Evolutionary conservation across 2,888 invertebrate species (phyloP).

Genomic region (Pyrrhia umbra): DNA sequence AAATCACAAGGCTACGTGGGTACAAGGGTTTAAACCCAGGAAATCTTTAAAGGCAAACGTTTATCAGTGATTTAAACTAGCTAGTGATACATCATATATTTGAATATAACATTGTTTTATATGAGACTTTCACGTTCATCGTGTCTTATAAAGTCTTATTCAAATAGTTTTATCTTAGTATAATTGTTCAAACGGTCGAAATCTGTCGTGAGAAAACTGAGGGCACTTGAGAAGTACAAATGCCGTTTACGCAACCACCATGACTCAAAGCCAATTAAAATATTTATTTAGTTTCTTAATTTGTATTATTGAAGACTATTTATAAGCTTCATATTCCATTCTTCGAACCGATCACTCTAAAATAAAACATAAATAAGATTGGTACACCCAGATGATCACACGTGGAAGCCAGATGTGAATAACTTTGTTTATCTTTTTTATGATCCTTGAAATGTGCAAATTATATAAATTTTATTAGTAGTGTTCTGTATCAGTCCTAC

Average conservation of each 20-base stretch:
- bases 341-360: conserved; percentile 20
- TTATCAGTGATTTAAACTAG: conserved; percentile 29
- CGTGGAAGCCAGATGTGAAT: conserved; percentile 55
- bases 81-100: conserved; percentile 36
- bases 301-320: conserved; percentile 33
- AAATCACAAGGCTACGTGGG: conserved; percentile 15
- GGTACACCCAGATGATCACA: conserved; percentile 28
- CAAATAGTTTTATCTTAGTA: conserved; percentile 33
- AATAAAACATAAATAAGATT: conserved; percentile 25
- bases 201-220: conserved; percentile 33
- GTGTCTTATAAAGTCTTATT: conserved; percentile 11
- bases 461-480: conserved; percentile 53
- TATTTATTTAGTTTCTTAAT: conserved; percentile 24
- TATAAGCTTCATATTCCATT: conserved; percentile 17
- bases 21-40: not conserved
- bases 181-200: conserved; percentile 34
- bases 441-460: conserved; percentile 60
- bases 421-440: conserved; percentile 48
- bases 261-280: conserved; percentile 30
- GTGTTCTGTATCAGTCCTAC: conserved; percentile 27
- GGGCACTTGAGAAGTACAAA: conserved; percentile 5
- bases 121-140: conserved; percentile 31
- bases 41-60: conserved; percentile 17
- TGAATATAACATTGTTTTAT: conserved; percentile 33
- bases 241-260: not conserved